Percentiles rank a stretch among this genome's conserved stretches.
Conservation (phyloP, 2,113 vertebrate species). For the Hiodon alosoides region DNA sequence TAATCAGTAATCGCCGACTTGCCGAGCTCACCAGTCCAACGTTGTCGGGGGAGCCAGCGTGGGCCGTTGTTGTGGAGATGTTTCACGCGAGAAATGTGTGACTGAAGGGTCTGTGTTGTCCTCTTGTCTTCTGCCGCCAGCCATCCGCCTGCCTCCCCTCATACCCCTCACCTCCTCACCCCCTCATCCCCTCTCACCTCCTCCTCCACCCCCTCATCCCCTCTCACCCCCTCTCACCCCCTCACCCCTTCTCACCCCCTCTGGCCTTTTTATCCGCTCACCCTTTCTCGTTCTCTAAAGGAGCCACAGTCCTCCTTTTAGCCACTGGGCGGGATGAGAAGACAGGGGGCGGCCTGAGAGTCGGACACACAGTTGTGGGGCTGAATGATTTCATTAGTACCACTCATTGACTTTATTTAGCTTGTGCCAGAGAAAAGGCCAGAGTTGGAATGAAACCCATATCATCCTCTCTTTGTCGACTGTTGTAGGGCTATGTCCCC, state of each 20-base stretch:
- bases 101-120: slow-evolving; percentile 11
- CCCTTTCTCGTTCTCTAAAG: slow-evolving; percentile 30
- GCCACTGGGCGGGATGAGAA: slow-evolving; percentile 46
- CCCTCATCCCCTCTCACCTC: slow-evolving; percentile 5
- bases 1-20: slow-evolving; percentile 84
- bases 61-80: slow-evolving; percentile 21
- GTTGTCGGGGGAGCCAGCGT: slow-evolving; percentile 10
- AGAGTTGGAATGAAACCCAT: slow-evolving; percentile 46
- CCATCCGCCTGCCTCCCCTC: slow-evolving; percentile 33
- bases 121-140: slow-evolving; percentile 17
- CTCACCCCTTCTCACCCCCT: slow-evolving; percentile 15
- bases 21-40: slow-evolving; percentile 56
- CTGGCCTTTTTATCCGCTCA: neutral
- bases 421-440: slow-evolving; percentile 56
- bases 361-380: slow-evolving; percentile 57
- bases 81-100: slow-evolving; percentile 18
- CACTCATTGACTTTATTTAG: slow-evolving; percentile 70
- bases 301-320: slow-evolving; percentile 42
- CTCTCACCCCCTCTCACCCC: slow-evolving; percentile 17
- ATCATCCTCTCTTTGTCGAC: slow-evolving; percentile 41
- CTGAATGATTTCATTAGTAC: slow-evolving; percentile 70
- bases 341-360: slow-evolving; percentile 40
- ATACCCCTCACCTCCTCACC: slow-evolving; percentile 10
- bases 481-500: neutral
- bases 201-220: slow-evolving; percentile 20